Conservation (phyloP, 1,140 invertebrate genomes). For the Plodia interpunctella region DNA sequence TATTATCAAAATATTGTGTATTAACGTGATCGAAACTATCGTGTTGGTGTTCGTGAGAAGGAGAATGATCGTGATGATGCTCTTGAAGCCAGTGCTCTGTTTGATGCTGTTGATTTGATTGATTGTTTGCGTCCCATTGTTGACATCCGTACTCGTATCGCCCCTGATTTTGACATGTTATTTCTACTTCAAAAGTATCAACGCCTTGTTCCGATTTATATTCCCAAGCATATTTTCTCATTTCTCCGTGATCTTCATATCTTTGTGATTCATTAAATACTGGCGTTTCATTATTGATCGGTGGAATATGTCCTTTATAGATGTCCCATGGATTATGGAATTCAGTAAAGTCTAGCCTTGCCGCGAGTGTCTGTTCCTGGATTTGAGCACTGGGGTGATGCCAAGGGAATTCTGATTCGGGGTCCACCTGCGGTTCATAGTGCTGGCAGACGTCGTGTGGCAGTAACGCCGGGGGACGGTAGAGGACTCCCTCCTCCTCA, state of each 20-base stretch:
- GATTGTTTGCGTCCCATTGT: background rate
- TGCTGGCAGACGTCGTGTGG: constrained; percentile 39
- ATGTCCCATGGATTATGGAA: constrained; percentile 80
- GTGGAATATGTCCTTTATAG: constrained; percentile 63
- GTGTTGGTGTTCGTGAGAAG: constrained; percentile 10
- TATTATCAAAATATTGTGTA: constrained; percentile 7
- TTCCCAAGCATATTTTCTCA: constrained; percentile 56
- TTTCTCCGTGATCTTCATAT: constrained; percentile 37
- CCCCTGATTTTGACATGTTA: background rate
- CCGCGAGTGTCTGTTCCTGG: constrained; percentile 27
- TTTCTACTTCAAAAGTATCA: constrained; percentile 8
- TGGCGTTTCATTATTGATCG: constrained; percentile 22
- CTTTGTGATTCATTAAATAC: constrained; percentile 21
- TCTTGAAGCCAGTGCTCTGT: constrained; percentile 14
- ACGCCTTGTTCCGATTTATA: constrained; percentile 22
- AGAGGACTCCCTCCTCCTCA: constrained; percentile 46
- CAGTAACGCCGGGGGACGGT: constrained; percentile 27
- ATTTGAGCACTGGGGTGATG: constrained; percentile 55
- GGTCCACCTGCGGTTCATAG: constrained; percentile 53
- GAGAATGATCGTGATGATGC: constrained; percentile 5
- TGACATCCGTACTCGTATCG: background rate
- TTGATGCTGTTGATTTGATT: constrained; percentile 12
- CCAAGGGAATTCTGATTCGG: constrained; percentile 71
- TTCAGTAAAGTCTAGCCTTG: constrained; percentile 62
- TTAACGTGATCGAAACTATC: background rate